A percentile compares a stretch with the other conserved stretches of the same genome.
Evolutionary conservation across 2,113 vertebrate genomes (phyloP).

Genomic region (Prunella himalayana): DNA sequence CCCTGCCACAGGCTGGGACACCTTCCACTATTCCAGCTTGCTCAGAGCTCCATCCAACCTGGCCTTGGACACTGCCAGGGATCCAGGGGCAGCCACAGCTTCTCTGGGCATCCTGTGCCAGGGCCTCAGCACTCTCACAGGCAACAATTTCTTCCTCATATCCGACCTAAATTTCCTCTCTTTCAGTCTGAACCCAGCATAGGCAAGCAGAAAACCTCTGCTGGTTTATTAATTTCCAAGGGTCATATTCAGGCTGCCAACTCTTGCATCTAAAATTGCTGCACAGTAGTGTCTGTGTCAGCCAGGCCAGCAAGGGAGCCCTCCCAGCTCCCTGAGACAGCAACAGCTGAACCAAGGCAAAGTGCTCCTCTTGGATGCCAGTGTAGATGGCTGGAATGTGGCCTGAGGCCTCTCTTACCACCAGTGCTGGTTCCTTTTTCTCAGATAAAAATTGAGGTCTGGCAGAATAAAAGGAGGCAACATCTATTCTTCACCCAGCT

Average conservation of each 20-base stretch:
- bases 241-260: background rate
- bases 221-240: background rate
- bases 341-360: background rate
- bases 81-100: background rate
- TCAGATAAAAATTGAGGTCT: background rate
- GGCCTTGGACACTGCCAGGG: background rate
- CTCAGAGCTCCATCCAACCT: rapidly evolving
- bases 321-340: background rate
- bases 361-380: background rate
- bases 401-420: background rate
- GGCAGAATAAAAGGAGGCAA: background rate
- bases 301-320: background rate
- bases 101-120: background rate
- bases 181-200: background rate
- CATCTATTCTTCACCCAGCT: background rate
- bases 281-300: background rate
- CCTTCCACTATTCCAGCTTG: background rate
- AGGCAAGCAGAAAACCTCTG: background rate
- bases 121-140: rapidly evolving
- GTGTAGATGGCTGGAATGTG: background rate
- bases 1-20: background rate
- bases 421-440: background rate
- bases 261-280: background rate
- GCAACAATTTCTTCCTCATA: background rate
- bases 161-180: background rate